phyloP scores from a whole-genome alignment of 2,888 invertebrate genomes.

The Sabellastarte sp. region DNA sequence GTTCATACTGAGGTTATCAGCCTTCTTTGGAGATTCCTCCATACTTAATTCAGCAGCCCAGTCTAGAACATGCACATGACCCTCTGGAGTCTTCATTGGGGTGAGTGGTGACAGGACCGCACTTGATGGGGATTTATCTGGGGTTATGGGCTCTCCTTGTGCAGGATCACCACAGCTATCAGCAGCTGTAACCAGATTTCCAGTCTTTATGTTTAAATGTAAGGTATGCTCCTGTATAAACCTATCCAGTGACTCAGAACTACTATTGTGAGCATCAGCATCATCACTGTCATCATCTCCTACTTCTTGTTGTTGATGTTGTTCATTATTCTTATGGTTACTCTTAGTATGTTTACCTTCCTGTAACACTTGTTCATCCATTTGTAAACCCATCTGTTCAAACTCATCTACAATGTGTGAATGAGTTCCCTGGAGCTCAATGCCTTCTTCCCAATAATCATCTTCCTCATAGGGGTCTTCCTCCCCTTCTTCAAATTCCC shows the following conservation, averaged over 20 bases:
- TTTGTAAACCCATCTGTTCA: too few relatives aligned
- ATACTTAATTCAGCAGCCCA: not conserved
- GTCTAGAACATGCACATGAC: not conserved
- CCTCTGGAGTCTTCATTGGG: constrained; percentile 2
- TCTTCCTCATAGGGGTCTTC: not conserved
- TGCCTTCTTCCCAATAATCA: not conserved
- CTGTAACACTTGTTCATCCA: too few relatives aligned
- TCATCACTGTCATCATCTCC: constrained; percentile 3
- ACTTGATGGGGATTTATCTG: not conserved
- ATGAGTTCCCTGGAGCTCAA: not conserved
- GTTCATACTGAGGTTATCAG: too few relatives aligned
- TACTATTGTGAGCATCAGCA: constrained; percentile 11
- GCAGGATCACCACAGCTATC: not conserved
- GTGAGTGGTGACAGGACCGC: not conserved
- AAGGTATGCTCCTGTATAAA: constrained; percentile 11
- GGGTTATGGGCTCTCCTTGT: not conserved
- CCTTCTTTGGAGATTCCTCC: not conserved
- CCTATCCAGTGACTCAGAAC: constrained; percentile 15
- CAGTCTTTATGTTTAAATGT: not conserved
- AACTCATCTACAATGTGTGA: too few relatives aligned
- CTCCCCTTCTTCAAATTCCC: not conserved
- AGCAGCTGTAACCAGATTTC: not conserved
- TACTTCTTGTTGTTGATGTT: too few relatives aligned
- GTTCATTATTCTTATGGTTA: too few relatives aligned
- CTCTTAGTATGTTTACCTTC: too few relatives aligned